Base-by-base conservation (phyloP, 2,888 invertebrate species). In the Xiphydria camelus region DNA sequence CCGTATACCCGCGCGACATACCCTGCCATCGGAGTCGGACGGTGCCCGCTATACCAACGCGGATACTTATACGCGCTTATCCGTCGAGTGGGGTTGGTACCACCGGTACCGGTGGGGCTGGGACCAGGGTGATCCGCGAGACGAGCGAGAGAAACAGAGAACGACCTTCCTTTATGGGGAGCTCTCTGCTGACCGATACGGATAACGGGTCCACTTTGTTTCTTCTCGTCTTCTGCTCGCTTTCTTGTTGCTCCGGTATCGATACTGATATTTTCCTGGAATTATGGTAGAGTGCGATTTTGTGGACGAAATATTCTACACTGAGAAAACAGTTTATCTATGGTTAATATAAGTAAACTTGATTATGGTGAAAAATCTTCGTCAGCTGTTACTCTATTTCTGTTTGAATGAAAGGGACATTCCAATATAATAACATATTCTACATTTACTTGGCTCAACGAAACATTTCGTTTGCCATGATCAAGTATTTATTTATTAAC, bases 141-240 rank as follows among this genome's bases (percentile, higher is more conserved):
- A 31, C 42, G 29, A 36, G 9, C 42, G 42, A 42, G 42, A 42
- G 32, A 55, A 49, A 45, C 46, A 48, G 53, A 49, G 48, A 48
- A 47, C 52, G 42, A 55, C 59, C 64, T 64, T 64, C 60, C 54
- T 65, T 57, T 63, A 64, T 61, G 62, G 68, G 55, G 53, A 62
- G 52, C 55, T 50, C 51, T 12, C n/a, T n/a, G n/a, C n/a, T 49
- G 45, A 49, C 59, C 59, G 52, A 68, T 64, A 61, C 61, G 61
- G 55, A 52, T 70, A 70, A 69, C 70, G 70, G 70, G 59, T 67
- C 64, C 58, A 51, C 53, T 59, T 58, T 47, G 39, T 34, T 9
- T 39, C 21, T 44, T 37, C 26, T 40, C 43, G 20, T 36, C 6
- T 40, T 29, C 7, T 18, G 15, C 47, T 49, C 40, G 41, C n/a